Conservation (phyloP, 2,797 vertebrate species). For the Delichon dasypus region DNA sequence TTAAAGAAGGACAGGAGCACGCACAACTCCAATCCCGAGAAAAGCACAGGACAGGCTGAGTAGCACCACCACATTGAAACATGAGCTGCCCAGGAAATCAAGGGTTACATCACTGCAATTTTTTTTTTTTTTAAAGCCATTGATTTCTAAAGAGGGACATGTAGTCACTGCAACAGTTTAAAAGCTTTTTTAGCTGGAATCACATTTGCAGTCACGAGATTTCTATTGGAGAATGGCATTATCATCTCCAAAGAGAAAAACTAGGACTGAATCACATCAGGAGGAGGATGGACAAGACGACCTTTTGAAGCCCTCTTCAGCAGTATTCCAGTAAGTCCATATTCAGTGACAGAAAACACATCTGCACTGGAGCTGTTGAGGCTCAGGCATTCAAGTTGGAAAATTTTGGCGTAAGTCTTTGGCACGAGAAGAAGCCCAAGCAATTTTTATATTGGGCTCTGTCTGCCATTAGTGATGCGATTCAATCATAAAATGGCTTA, state of each 20-base stretch:
- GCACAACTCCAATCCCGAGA: accelerated
- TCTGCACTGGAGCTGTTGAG: not conserved
- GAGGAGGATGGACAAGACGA: not conserved
- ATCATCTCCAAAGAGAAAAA: not conserved
- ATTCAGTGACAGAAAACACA: not conserved
- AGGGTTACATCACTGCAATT: not conserved
- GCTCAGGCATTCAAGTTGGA: not conserved
- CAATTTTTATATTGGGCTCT: not conserved
- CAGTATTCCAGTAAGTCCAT: not conserved
- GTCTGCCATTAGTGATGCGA: not conserved
- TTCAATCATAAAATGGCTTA: conserved; percentile 43
- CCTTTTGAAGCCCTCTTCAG: conserved; percentile 16
- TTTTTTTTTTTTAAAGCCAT: not conserved
- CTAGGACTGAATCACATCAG: not conserved
- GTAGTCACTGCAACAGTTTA: not conserved
- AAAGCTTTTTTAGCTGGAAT: conserved; percentile 42
- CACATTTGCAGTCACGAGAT: not conserved
- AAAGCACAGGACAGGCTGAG: not conserved
- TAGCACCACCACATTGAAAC: not conserved
- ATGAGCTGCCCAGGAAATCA: not conserved
- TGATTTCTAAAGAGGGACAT: not conserved
- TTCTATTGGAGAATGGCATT: conserved; percentile 28
- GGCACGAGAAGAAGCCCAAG: not conserved
- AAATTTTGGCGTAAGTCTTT: conserved; percentile 5
- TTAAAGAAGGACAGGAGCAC: not conserved